Base-by-base conservation (phyloP, 1,140 invertebrate genomes). In the Linepithema humile region DNA sequence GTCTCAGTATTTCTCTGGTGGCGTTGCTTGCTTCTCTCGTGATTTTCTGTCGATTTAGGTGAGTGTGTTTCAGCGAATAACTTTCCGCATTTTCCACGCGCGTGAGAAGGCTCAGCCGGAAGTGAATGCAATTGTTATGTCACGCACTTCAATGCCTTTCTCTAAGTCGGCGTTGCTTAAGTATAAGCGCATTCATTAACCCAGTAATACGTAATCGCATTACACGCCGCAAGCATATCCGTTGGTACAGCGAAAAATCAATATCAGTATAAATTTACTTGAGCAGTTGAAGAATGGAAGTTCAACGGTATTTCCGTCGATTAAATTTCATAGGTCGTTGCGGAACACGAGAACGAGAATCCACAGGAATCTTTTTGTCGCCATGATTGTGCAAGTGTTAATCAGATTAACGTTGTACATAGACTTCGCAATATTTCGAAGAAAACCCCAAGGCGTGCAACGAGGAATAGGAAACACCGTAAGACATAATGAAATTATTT, bases 341-440 rank as follows among this genome's bases (percentile, higher is more conserved):
- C 95, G 97, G 80, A 98, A 98, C 89, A 98, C 97, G 89, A 95
- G 98, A 73, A 99, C 98, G 3, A 95, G 96, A 73, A 98, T 99
- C 72, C 98, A 99, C 91, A 97, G 97, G 91, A 97, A 98, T 90
- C 95, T 99, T 29, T 98, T 98, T 92, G 95, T 97, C 2, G 97
- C 98, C 0, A 98, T 98, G 95, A 95, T 97, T 43, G 95, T 98
- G 17, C 97, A 98, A 93, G 97, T 98, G 1, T 91, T 97, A 32
- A 96, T 98, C n/a, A 95, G 97, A 72, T 95, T 99, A 55, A 96
- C 96, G 0, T 92, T 98, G n/a, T 98, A 98, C 94, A 96, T 98
- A 65, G 98, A 98, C 92, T 97, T 98, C 90, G 96, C 96, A 1
- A 94, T 97, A 55, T 91, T 88, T 69, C 92, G 80, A 86, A 91